Evolutionary conservation across 2,113 vertebrate species (phyloP).

Genomic region (Chelonoidis abingdonii): DNA sequence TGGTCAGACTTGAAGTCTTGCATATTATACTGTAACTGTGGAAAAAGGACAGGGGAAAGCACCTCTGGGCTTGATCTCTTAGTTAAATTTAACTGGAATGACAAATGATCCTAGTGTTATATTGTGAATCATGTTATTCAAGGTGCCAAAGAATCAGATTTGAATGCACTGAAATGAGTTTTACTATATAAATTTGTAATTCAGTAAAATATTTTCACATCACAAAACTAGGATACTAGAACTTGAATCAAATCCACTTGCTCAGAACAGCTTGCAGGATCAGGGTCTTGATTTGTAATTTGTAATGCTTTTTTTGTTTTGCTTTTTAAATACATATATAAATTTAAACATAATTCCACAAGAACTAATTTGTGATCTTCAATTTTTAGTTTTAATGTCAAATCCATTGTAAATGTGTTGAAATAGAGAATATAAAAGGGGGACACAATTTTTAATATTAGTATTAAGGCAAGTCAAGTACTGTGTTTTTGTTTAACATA

Average conservation of each 20-base stretch:
- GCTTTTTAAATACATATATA: neutral
- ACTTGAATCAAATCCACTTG: neutral
- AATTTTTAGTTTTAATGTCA: conserved; percentile 19
- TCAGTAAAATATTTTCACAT: neutral
- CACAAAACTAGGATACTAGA: neutral
- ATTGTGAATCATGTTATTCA: neutral
- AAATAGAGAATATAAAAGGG: conserved; percentile 58
- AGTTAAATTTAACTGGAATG: neutral
- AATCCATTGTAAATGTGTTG: conserved; percentile 76
- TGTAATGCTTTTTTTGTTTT: neutral
- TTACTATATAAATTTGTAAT: neutral
- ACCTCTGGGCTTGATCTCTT: neutral
- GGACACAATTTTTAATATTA: conserved; percentile 42
- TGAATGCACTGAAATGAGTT: neutral
- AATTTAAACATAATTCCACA: neutral
- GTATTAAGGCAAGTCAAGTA: conserved; percentile 59
- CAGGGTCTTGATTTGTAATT: neutral
- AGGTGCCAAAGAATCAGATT: neutral
- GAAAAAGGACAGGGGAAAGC: neutral
- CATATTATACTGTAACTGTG: neutral
- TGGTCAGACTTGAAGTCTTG: neutral
- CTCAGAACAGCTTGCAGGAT: neutral
- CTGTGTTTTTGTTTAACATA: neutral
- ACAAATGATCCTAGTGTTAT: neutral
- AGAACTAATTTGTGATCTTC: neutral